Evolutionary conservation across 2,888 invertebrate species (phyloP), one percentile per base, ranked within the genome.

Genomic region (Ferrisia virgata): DNA sequence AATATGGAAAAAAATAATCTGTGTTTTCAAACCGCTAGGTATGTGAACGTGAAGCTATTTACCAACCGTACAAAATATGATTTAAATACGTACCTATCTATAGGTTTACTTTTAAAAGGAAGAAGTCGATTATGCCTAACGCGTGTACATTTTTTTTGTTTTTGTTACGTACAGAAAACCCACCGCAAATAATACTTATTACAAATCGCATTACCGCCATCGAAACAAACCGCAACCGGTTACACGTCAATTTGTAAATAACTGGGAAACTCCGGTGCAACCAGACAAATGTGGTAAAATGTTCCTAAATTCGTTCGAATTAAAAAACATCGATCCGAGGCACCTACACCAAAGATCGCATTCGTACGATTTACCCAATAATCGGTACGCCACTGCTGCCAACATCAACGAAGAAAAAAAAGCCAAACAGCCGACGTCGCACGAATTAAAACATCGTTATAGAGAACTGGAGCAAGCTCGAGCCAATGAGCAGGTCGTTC

Each of bases 1-100:
- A 96, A 95, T 89, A 95, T 96, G 95, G 95, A 95, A 89, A 95
- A 95, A 89, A 95, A 95, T 90, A 94, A 94, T 89, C 90, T 94
- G 91, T 93, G 93, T 92, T 94, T 94, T 92, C 94, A 94, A 91
- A 91, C 93, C 89, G 92, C 93, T 88, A 93, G 94, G 94, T 94
- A 89, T 88, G 90, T 88, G 15, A 82, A 36, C 88, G 90, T 88
- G 15, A 82, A 36, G 43, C 18, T 18, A 18, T 31, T 82, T 28
- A 64, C 1, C 43, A 69, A 3, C 28, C 18, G n/a, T 33, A 53
- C 58, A 39, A 33, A 6, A 1, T 36, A 11, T 15, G 2, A n/a
- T n/a, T n/a, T n/a, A n/a, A n/a, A n/a, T n/a, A n/a, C 28, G 39
- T n/a, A 33, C 13, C 13, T 13, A 13, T 40, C 40, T 6, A n/a